A percentile compares a stretch with the other conserved stretches of the same genome.
phyloP scores from a whole-genome alignment of 1,140 invertebrate genomes.

The Pseudomyrmex flavicornis region DNA sequence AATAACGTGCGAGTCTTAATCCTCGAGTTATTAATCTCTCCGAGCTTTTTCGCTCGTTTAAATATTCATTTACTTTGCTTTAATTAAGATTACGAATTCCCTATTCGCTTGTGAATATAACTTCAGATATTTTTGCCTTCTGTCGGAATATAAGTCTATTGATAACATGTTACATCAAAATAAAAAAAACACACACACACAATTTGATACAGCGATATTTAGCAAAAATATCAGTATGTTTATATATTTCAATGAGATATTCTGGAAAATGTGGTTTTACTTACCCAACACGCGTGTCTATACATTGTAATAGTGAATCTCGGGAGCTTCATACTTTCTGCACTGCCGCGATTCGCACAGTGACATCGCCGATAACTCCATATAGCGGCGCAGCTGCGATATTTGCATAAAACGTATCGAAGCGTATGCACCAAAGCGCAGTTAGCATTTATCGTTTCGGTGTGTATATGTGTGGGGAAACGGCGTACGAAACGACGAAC shows the following conservation, averaged over 20 bases:
- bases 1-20: slow-evolving; percentile 24
- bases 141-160: neutral
- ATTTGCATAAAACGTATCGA: slow-evolving; percentile 74
- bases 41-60: neutral
- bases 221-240: neutral
- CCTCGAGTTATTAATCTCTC: slow-evolving; percentile 10
- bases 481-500: slow-evolving; percentile 62
- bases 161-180: neutral
- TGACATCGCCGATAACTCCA: slow-evolving; percentile 67
- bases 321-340: slow-evolving; percentile 3
- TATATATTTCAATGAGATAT: neutral
- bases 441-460: slow-evolving; percentile 71
- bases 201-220: neutral
- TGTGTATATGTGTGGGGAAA: slow-evolving; percentile 24
- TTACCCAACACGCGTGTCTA: neutral
- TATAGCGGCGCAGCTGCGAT: slow-evolving; percentile 50
- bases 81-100: slow-evolving; percentile 14
- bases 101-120: neutral
- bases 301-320: neutral
- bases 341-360: neutral
- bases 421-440: slow-evolving; percentile 58
- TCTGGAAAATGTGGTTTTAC: neutral
- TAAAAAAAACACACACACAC: neutral
- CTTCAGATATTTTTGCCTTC: neutral
- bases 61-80: neutral